Conservation (phyloP, 2,888 invertebrate genomes). For the Leptinotarsa peninsularis region DNA sequence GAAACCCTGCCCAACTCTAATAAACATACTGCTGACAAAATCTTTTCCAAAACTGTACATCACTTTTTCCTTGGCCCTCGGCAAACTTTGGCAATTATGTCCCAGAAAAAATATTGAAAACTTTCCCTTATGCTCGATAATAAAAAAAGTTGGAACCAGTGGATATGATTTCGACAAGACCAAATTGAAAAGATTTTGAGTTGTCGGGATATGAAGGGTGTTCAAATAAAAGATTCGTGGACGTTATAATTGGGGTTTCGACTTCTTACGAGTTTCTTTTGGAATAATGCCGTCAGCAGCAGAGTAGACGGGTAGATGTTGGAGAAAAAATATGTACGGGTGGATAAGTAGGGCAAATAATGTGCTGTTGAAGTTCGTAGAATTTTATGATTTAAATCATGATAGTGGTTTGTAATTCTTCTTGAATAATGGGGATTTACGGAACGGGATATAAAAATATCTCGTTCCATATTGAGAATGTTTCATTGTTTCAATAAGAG, state of each 20-base stretch:
- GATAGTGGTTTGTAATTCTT: no score
- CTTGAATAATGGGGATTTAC: no score
- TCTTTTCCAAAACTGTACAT: conserved; percentile 6
- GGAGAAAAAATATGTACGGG: not conserved
- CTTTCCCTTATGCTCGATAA: conserved; percentile 24
- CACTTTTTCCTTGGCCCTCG: conserved; percentile 3
- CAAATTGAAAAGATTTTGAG: conserved; percentile 29
- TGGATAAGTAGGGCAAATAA: not conserved
- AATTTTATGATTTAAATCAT: no score
- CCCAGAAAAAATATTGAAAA: conserved; percentile 29
- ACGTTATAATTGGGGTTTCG: conserved; percentile 38
- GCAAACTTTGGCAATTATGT: conserved; percentile 25
- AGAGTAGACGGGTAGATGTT: conserved; percentile 4
- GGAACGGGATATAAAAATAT: no score
- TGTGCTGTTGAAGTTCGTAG: not conserved
- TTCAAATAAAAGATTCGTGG: conserved; percentile 38
- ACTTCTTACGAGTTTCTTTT: conserved; percentile 33
- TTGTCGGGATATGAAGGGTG: conserved; percentile 26
- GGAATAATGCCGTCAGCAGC: conserved; percentile 21
- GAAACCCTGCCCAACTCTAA: no score
- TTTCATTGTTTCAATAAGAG: no score
- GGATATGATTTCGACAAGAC: conserved; percentile 31
- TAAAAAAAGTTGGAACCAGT: conserved; percentile 29
- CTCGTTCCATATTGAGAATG: no score
- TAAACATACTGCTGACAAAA: not conserved